Base-by-base conservation (phyloP, 2,888 invertebrate species). In the Diachrysia chrysitis region DNA sequence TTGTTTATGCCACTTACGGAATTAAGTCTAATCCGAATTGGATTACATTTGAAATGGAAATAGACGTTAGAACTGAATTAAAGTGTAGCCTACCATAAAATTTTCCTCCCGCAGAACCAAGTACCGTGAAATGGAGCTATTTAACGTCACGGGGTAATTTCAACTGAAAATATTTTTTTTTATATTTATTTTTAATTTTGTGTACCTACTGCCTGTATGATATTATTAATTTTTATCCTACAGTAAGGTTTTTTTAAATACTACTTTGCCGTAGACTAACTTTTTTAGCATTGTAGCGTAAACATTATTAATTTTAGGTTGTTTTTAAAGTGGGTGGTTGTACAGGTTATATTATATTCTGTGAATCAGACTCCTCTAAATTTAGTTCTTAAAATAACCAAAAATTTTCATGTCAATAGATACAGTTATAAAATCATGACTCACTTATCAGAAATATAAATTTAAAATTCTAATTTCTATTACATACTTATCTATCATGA, bases 401-500 rank as follows among this genome's bases (percentile, higher is more conserved):
- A 32, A 10, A 10, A 32, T 10, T 32, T 1, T 32, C 10, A 32
- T 10, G 10, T 48, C 10, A 51, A 51, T 51, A 51, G 10, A 19
- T 53, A 46, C 57, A 3, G 46, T 58, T 23, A 57, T 55, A 58
- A 60, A 60, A 59, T 57, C 23, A 64, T 65, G 65, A 65, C 25
- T 65, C 62, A 70, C 29, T 56, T 10, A 21, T 32, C 21, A 56
- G 4, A 2, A 29, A 51, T 37, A 56, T 58, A 59, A 58, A 61
- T 55, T 56, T 25, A 23, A 12, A 37, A 62, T 59, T 29, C 32
- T 54, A 66, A 66, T 67, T 17, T 53, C 56, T 5, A n/a, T n/a
- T n/a, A n/a, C n/a, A n/a, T n/a, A n/a, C n/a, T 57, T 62, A 66
- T 58, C 48, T 65, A 63, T 65, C 53, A 32, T 66, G 64, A 65